Percentiles rank a stretch among this genome's conserved stretches.
Evolutionary conservation across 2,113 vertebrate species (phyloP).

Genomic region (Chiloscyllium plagiosum): DNA sequence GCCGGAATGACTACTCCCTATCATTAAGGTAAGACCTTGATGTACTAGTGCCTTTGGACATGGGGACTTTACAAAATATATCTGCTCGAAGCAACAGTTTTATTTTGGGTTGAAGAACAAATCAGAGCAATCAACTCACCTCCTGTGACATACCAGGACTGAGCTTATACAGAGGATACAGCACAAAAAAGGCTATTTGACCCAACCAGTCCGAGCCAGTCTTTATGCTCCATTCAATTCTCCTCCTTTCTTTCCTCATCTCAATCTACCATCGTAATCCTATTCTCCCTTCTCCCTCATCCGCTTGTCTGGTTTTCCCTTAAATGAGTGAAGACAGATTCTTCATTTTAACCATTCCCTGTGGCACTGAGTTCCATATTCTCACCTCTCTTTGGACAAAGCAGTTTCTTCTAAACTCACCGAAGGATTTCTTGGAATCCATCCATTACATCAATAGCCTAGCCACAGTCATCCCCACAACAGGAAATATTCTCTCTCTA

Average conservation of each 20-base stretch:
- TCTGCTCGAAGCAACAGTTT: neutral
- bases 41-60: neutral
- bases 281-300: neutral
- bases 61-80: neutral
- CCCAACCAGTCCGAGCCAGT: neutral
- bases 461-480: too few species aligned
- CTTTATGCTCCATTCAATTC: neutral
- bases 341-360: neutral
- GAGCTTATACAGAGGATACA: neutral
- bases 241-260: neutral
- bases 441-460: neutral
- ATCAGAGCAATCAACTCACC: neutral
- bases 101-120: neutral
- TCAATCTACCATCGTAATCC: neutral
- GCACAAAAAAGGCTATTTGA: neutral
- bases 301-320: neutral
- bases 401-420: neutral
- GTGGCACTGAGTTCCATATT: neutral
- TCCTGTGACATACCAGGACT: neutral
- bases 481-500: neutral
- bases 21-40: slow-evolving; percentile 35
- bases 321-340: neutral
- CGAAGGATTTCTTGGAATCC: neutral
- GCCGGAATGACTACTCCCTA: slow-evolving; percentile 39
- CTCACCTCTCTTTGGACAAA: too few species aligned